A percentile compares a stretch with the other conserved stretches of the same genome.
Conservation (phyloP, 1,140 invertebrate genomes). For the Hestina assimilis region DNA sequence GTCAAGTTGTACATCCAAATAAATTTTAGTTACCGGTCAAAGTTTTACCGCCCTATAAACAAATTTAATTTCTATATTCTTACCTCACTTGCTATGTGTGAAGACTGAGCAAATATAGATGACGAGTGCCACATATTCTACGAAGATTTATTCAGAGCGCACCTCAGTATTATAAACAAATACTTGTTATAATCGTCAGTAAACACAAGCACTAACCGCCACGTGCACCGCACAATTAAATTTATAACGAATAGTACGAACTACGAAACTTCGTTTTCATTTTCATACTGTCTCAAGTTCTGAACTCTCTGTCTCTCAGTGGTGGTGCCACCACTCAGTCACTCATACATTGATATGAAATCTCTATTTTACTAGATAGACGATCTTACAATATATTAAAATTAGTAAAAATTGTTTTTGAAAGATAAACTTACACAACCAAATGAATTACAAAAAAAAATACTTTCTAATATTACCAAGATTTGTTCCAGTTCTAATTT, state of each 20-base stretch:
- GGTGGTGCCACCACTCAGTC: too few species aligned
- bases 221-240: conserved; percentile 17
- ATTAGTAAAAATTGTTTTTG: too few species aligned
- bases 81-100: conserved; percentile 5
- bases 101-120: background rate
- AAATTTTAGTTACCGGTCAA: conserved; percentile 4
- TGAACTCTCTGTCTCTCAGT: too few species aligned
- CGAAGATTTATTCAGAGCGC: conserved; percentile 3
- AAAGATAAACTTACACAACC: too few species aligned
- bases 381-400: too few species aligned
- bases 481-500: too few species aligned
- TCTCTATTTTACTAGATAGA: too few species aligned
- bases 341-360: too few species aligned
- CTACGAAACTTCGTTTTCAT: background rate
- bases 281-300: background rate
- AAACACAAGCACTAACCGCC: conserved; percentile 9
- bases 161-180: conserved; percentile 9
- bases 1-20: background rate
- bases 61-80: background rate
- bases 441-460: too few species aligned
- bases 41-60: background rate
- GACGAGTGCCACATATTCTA: conserved; percentile 8
- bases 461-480: too few species aligned
- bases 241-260: background rate
- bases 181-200: background rate